Base-by-base conservation (phyloP, 2,113 vertebrate genomes). In the Aspiorhynchus laticeps region DNA sequence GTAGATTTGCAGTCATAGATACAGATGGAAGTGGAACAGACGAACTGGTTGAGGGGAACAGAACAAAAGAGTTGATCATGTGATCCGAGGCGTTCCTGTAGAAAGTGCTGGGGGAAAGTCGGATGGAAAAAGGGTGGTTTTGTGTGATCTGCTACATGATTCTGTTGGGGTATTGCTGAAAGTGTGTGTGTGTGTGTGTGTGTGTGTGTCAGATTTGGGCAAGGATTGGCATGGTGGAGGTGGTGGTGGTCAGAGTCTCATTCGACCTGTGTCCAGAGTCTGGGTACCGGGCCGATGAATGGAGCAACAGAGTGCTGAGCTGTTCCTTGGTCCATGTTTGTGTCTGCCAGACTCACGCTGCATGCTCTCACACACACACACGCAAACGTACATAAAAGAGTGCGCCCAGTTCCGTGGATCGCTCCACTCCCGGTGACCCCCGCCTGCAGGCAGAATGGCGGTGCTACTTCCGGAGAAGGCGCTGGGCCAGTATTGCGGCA, bases 1-100 rank as follows among this genome's bases (percentile, higher is more conserved):
- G 97, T 99, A 99, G 97, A 97, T 98, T 96, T 96, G 96, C 95
- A 95, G 94, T 97, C 94, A 92, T 93, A 95, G 96, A 96, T 93
- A 94, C 93, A 95, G 89, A 87, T 67, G 75, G 53, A 74, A 82
- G 75, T 14, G 87, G 88, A 77, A 85, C 82, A 84, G 26, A 91
- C 87, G 89, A 81, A 85, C 83, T 86, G 85, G 89, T 82, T 73
- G 85, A 87, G 86, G 88, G 83, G 88, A 88, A 83, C 84, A 86
- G 90, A 41, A 85, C 77, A 69, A 88, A 88, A 87, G 88, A 89
- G 86, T 90, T 89, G 92, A 91, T 85, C 85, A 56, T 73, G 41
- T 80, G 86, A 87, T 89, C 82, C 48, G 87, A 81, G 85, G 83
- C 79, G 67, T 81, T 90, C n/a, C 84, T 65, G 36, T 90, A 86